Base-by-base conservation (phyloP, 2,888 invertebrate species). In the Hoplodrina ambigua region DNA sequence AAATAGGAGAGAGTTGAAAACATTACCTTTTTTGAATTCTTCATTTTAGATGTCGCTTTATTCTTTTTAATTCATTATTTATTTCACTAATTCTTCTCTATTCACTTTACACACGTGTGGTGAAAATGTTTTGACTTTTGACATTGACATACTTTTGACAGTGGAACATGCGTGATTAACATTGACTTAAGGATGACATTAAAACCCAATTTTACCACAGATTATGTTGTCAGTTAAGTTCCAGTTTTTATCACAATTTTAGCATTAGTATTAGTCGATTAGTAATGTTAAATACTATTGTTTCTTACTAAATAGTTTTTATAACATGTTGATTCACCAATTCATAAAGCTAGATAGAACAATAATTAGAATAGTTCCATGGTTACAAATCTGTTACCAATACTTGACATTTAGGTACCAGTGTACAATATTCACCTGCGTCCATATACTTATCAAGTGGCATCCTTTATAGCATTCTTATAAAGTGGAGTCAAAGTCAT, bases 1-100 rank as follows among this genome's bases (percentile, higher is more conserved):
- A 33, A 11, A 20, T 4, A 20, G 4, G 17, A 1, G 0, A 11
- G 19, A 61, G 0, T 11, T 10, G n/a, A 41, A 61, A 57, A n/a
- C 8, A 46, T 59, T 77, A 87, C 87, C 85, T 84, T 86, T 67
- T 75, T 79, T 54, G 78, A 72, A 44, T 78, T 80, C 74, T 87
- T 87, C 87, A 87, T 87, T 33, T n/a, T 75, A 10, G 11, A 19
- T 19, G 33, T 8, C 8, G 4, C 57, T 30, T 66, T 19, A 15
- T 20, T 49, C 13, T 49, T 59, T 55, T 67, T n/a, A 60, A 15
- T 75, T 56, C 15, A 49, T 2, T 1, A 25, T 7, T 2, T 1
- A 25, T 7, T 62, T 41, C 44, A 15, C 6, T 41, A 25, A 25
- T 25, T 4, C 17, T 53, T 11, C 11, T 1, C 1, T 46, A 46